Evolutionary conservation across 2,113 vertebrate genomes (phyloP).

Genomic region (Laterallus jamaicensis): DNA sequence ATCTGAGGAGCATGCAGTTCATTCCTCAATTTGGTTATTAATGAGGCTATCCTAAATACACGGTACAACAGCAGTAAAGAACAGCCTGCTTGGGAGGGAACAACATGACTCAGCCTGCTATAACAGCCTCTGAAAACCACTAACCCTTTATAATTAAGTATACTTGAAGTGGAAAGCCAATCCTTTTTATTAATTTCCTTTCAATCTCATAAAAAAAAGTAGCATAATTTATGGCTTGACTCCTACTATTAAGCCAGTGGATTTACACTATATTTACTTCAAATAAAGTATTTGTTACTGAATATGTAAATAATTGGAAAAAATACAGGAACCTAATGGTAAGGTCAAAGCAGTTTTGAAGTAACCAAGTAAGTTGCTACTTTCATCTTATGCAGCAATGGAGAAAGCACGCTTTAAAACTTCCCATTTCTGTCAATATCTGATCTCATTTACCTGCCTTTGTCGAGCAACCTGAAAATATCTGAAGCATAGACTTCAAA

Average conservation of each 20-base stretch:
- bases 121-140: background rate
- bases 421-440: background rate
- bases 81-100: background rate
- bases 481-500: background rate
- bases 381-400: background rate
- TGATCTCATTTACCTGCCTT: background rate
- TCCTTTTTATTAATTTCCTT: background rate
- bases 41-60: background rate
- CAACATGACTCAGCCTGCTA: background rate
- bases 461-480: background rate
- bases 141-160: background rate
- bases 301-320: background rate
- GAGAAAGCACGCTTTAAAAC: background rate
- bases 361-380: background rate
- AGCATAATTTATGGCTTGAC: background rate
- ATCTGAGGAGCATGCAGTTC: background rate
- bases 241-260: background rate
- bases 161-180: background rate
- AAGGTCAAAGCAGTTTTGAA: background rate
- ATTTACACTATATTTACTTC: background rate
- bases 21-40: constrained; percentile 38
- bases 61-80: background rate
- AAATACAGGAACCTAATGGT: background rate
- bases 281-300: background rate
- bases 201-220: background rate